Evolutionary conservation across 2,888 invertebrate genomes (phyloP).

Genomic region (Pharmacophagus antenor): DNA sequence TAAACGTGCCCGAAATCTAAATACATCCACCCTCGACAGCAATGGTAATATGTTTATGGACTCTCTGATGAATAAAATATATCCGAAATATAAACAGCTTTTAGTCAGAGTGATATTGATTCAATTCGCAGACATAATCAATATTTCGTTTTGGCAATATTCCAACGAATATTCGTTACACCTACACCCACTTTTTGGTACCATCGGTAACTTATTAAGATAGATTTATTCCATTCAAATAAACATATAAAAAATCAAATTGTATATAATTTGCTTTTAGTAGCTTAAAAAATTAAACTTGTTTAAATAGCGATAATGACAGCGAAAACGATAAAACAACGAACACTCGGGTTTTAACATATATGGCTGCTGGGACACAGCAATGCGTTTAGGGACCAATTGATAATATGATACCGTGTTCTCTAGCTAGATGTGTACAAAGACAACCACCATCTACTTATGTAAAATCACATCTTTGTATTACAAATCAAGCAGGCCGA

Average conservation of each 20-base stretch:
- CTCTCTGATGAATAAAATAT: slow-evolving; percentile 33
- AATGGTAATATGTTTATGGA: slow-evolving; percentile 38
- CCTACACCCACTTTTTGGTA: not conserved
- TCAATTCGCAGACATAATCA: not conserved
- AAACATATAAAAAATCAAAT: not conserved
- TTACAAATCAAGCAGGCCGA: no score
- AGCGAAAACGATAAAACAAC: no score
- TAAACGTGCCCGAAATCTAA: slow-evolving; percentile 64
- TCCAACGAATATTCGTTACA: not conserved
- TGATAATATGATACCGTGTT: no score
- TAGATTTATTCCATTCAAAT: not conserved
- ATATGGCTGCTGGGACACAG: no score
- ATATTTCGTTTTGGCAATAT: not conserved
- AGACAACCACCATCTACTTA: no score
- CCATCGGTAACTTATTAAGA: not conserved
- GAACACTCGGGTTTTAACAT: no score
- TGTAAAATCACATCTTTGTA: no score
- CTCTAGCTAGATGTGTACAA: no score
- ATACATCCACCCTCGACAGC: slow-evolving; percentile 48
- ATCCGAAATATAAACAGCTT: slow-evolving; percentile 3
- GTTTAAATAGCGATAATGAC: no score
- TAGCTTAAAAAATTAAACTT: no score
- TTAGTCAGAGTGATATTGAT: not conserved
- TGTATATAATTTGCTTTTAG: not conserved
- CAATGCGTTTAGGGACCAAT: no score